These are phyloP conservation scores for Drosophila prolongata DNA, from an alignment of 2,888 invertebrate genomes.

Conservation along the genomic window DNA sequence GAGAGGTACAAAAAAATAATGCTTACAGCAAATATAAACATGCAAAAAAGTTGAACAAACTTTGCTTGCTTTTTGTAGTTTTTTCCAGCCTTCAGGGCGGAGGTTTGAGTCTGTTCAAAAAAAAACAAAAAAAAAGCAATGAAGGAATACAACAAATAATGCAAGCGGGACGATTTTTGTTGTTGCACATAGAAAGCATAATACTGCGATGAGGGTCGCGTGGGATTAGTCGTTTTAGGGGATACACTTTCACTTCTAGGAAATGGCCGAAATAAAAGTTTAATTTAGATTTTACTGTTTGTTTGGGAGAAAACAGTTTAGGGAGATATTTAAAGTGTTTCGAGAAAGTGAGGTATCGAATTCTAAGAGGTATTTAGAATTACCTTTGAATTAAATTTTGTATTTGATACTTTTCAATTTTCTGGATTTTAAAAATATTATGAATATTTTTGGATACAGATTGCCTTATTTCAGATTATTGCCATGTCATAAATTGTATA, in stretches of 20 bases:
- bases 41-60: conserved; percentile 65
- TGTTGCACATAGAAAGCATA: conserved; percentile 21
- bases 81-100: conserved; percentile 50
- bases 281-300: conserved; percentile 34
- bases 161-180: conserved; percentile 15
- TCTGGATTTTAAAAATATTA: too few relatives aligned
- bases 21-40: conserved; percentile 67
- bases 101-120: conserved; percentile 48
- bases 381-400: neutral
- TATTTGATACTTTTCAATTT: too few relatives aligned
- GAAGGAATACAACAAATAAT: conserved; percentile 37
- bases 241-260: conserved; percentile 40
- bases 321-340: neutral
- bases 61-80: conserved; percentile 40
- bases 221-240: conserved; percentile 29
- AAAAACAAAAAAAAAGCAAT: conserved; percentile 14
- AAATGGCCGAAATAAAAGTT: conserved; percentile 14
- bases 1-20: conserved; percentile 47
- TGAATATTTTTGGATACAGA: too few relatives aligned
- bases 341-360: neutral
- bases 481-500: too few relatives aligned
- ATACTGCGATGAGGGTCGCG: conserved; percentile 14
- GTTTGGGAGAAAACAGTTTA: neutral
- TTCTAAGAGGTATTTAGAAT: neutral
- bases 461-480: too few relatives aligned